phyloP scores from a whole-genome alignment of 2,888 invertebrate species.

The Calameuta pallipes region DNA sequence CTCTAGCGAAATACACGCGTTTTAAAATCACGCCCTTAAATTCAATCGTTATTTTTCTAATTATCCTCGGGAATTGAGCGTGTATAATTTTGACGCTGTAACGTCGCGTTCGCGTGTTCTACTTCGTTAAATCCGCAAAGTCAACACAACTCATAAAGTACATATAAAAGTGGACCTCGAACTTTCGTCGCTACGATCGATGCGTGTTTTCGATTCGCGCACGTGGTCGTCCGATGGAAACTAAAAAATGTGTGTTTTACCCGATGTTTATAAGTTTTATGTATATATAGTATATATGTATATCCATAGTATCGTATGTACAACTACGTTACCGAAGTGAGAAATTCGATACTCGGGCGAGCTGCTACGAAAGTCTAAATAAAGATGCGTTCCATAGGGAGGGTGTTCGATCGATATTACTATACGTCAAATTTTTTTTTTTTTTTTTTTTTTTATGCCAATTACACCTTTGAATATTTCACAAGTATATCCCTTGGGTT shows the following conservation, averaged over 20 bases:
- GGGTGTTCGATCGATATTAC: neutral
- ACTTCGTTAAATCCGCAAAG: neutral
- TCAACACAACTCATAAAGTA: neutral
- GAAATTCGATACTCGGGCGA: neutral
- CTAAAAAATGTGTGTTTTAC: neutral
- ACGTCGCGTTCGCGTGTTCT: neutral
- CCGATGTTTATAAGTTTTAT: neutral
- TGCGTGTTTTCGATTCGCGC: conserved; percentile 2
- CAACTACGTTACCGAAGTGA: neutral
- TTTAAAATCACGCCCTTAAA: conserved; percentile 6
- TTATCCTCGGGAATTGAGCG: neutral
- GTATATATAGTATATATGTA: too few relatives aligned
- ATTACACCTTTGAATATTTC: neutral
- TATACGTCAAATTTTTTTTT: neutral
- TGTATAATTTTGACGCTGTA: neutral
- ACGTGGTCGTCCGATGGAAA: conserved; percentile 17
- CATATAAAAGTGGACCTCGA: neutral
- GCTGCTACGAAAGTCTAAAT: neutral
- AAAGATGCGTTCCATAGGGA: neutral
- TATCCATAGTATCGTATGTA: neutral
- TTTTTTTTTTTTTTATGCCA: neutral
- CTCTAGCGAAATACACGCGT: conserved; percentile 46
- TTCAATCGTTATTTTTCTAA: conserved; percentile 9
- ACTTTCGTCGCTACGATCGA: neutral
- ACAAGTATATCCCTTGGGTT: neutral